Evolutionary conservation across 2,888 invertebrate species (phyloP).

Genomic region (Reticulitermes lucifugus): DNA sequence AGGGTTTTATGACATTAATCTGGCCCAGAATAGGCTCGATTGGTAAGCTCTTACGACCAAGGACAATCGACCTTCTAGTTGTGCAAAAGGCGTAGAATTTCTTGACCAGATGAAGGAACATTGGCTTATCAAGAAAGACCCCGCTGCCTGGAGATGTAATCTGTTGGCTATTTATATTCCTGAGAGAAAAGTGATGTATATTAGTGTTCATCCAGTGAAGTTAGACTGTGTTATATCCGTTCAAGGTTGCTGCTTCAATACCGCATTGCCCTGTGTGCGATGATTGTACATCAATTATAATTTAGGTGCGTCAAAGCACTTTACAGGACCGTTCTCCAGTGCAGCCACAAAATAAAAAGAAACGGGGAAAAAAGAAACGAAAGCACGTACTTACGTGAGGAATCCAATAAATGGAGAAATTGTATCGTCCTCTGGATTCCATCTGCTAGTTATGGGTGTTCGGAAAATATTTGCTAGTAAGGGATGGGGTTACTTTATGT

Average conservation of each 20-base stretch:
- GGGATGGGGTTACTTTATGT: conserved; percentile 12
- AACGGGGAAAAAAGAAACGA: not conserved
- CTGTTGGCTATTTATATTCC: too few relatives aligned
- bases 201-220: too few relatives aligned
- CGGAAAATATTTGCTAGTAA: not conserved
- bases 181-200: too few relatives aligned
- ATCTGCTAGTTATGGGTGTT: not conserved
- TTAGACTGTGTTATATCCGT: too few relatives aligned
- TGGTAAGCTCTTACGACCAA: too few relatives aligned
- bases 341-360: conserved; percentile 3
- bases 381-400: not conserved
- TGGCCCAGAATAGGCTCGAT: too few relatives aligned
- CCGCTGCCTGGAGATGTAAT: too few relatives aligned
- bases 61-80: too few relatives aligned
- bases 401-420: conserved; percentile 15
- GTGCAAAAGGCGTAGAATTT: too few relatives aligned
- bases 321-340: not conserved
- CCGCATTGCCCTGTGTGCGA: not conserved
- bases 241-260: not conserved
- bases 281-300: not conserved
- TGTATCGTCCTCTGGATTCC: not conserved
- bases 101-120: too few relatives aligned
- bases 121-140: too few relatives aligned
- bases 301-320: not conserved
- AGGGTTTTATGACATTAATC: too few relatives aligned